phyloP scores from a whole-genome alignment of 2,113 vertebrate species.

The Paradisaea rubra region DNA sequence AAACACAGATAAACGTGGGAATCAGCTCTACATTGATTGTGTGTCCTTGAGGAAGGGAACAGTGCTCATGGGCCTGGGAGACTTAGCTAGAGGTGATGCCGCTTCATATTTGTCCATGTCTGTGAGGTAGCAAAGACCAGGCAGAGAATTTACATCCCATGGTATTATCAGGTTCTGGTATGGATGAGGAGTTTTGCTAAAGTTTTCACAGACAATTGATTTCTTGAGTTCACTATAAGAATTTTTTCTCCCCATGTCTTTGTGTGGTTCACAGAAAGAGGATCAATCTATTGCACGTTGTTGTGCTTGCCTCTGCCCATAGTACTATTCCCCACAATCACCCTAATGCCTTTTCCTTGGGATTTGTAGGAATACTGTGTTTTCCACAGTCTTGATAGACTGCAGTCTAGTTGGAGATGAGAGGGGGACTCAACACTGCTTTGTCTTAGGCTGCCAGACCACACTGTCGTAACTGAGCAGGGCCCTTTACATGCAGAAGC shows the following conservation, averaged over 20 bases:
- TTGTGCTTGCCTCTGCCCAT: neutral
- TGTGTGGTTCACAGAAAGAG: neutral
- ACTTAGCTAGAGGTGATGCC: neutral
- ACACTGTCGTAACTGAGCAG: neutral
- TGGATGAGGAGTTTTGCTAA: neutral
- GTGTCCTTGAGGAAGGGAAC: neutral
- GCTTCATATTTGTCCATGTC: neutral
- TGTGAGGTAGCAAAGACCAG: neutral
- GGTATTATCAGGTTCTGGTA: neutral
- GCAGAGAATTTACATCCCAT: neutral
- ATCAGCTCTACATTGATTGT: neutral
- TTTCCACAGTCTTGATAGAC: neutral
- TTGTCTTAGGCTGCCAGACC: neutral
- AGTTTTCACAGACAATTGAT: neutral
- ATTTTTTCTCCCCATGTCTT: neutral
- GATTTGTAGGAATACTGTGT: neutral
- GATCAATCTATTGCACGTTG: neutral
- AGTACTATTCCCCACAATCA: neutral
- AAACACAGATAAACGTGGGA: neutral
- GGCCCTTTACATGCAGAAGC: neutral
- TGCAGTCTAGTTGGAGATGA: neutral
- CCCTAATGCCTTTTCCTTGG: neutral
- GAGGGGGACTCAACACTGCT: rapidly evolving
- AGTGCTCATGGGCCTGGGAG: neutral
- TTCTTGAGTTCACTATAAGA: neutral